Base-by-base conservation (phyloP, 2,113 vertebrate species). In the Acrocephalus arundinaceus region DNA sequence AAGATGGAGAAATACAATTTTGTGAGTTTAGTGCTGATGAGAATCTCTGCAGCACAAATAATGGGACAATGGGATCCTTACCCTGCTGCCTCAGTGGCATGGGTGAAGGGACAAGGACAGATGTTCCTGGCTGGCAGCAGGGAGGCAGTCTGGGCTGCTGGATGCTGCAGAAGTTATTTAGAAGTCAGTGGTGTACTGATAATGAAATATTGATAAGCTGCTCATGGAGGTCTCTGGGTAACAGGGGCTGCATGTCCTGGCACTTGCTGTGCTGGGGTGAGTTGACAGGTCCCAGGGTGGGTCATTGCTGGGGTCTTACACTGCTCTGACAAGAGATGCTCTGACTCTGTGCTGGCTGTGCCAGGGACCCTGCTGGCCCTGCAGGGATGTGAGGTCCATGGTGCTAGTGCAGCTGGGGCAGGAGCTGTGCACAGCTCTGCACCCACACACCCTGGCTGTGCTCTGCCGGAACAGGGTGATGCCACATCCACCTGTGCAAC, bases 381-480 rank as follows among this genome's bases (percentile, higher is more conserved):
- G 33, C 49, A 30, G 58, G 54, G 45, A 1, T 52, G 33, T 52
- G 33, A 18, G 63, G 9, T 0, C 0, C 0, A 1, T 1, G 54
- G 54, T 48, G 25, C 8, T 5, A 2, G 30, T 0, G 24, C 8
- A 45, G 80, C 59, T 18, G 39, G 37, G 8, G 22, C 83, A 48
- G 83, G 33, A 23, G 54, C 33, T 33, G 31, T 19, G 51, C 16
- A 0, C 45, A 2, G 5, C 1, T 6, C 82, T 33, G 43, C 33
- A 39, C 11, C 33, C 3, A 1, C 72, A 39, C 2, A 0, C 5
- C 41, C 37, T 20, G 61, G 6, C n/a, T 18, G 18, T 4, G 54
- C 41, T 39, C 1, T 6, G 33, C 9, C 41, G 85, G n/a, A 24
- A 1, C 0, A 1, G 55, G 63, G 15, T 0, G 12, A 25, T 39